These are phyloP conservation scores for Machimus rusticus DNA, from an alignment of 2,888 invertebrate genomes.

Conservation along the genomic window DNA sequence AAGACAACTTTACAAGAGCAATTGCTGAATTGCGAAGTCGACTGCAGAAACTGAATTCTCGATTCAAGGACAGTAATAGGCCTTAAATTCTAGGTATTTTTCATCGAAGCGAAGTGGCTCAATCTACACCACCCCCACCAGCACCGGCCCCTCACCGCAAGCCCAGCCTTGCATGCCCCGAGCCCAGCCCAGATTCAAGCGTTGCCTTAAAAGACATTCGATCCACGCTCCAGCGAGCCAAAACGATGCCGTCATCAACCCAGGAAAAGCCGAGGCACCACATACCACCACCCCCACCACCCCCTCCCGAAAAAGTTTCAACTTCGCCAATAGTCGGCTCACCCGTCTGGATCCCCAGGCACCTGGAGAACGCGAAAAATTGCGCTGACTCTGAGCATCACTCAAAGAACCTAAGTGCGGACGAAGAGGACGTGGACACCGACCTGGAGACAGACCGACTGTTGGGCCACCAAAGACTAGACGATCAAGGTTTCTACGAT, in stretches of 20 bases:
- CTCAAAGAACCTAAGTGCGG: slow-evolving; percentile 72
- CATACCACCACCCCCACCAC: slow-evolving; percentile 53
- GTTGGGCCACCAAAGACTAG: slow-evolving; percentile 92
- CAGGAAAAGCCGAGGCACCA: slow-evolving; percentile 50
- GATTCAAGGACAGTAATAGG: not conserved
- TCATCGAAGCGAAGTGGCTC: slow-evolving; percentile 61
- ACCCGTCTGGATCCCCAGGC: slow-evolving; percentile 77
- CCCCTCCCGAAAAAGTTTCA: slow-evolving; percentile 61
- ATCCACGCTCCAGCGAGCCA: slow-evolving; percentile 41
- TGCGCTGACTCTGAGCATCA: slow-evolving; percentile 69
- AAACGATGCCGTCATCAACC: slow-evolving; percentile 51
- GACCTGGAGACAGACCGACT: slow-evolving; percentile 97
- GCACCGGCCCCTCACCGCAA: slow-evolving; percentile 78
- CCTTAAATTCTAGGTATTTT: slow-evolving; percentile 55
- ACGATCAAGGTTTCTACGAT: slow-evolving; percentile 91
- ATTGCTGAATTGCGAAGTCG: not conserved
- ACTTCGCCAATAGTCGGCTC: slow-evolving; percentile 67
- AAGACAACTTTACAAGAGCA: not conserved
- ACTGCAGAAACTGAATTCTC: not conserved
- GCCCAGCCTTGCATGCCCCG: slow-evolving; percentile 54
- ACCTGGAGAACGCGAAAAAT: slow-evolving; percentile 54
- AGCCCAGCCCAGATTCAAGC: slow-evolving; percentile 49
- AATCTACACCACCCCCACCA: slow-evolving; percentile 75
- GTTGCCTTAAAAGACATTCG: slow-evolving; percentile 73
- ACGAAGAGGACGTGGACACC: slow-evolving; percentile 89